Conservation (phyloP, 1,140 invertebrate species). For the Portunus trituberculatus region DNA sequence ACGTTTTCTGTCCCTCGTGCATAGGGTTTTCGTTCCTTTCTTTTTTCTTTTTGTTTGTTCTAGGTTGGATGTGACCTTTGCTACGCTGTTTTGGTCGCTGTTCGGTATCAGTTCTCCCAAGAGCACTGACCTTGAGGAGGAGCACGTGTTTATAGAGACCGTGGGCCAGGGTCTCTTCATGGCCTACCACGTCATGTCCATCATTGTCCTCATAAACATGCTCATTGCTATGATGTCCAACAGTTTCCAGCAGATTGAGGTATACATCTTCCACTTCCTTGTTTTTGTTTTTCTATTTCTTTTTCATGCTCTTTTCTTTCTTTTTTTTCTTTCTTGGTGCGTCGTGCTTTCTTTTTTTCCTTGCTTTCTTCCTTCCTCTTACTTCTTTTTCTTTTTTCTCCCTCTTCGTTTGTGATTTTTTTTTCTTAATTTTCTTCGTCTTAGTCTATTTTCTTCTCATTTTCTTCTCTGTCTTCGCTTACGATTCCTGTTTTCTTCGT, state of each 20-base stretch:
- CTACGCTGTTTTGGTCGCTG: conserved; percentile 84
- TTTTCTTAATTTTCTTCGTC: neutral
- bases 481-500: too few species aligned
- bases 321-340: neutral
- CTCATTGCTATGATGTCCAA: conserved; percentile 98
- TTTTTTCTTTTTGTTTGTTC: conserved; percentile 71
- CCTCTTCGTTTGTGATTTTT: too few species aligned
- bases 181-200: conserved; percentile 93
- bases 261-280: conserved; percentile 80
- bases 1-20: neutral
- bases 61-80: conserved; percentile 82
- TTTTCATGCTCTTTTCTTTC: neutral
- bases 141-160: conserved; percentile 78
- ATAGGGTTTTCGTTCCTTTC: neutral
- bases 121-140: conserved; percentile 78
- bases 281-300: neutral
- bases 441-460: too few species aligned
- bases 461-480: too few species aligned
- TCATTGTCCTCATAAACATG: conserved; percentile 96
- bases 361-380: too few species aligned
- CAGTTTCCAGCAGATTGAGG: conserved; percentile 95
- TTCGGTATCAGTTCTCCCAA: conserved; percentile 80
- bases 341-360: too few species aligned
- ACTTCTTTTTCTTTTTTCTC: too few species aligned
- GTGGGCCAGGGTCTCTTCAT: conserved; percentile 81